Conservation (phyloP, 2,797 vertebrate species). For the Phylloscopus collybita region DNA sequence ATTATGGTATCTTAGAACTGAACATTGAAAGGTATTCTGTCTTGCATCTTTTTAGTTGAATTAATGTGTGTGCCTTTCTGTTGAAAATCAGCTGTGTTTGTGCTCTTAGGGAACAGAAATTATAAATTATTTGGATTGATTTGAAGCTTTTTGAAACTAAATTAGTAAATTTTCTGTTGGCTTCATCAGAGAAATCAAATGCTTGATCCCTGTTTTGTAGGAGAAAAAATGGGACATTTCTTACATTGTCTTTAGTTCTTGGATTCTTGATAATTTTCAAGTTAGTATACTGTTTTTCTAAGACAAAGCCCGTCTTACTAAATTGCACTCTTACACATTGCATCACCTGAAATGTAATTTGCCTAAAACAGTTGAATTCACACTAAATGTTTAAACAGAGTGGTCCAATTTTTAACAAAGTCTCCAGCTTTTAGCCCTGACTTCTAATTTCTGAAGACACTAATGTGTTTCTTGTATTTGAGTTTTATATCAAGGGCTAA, state of each 20-base stretch:
- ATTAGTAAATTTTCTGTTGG: neutral
- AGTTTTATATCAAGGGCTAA: neutral
- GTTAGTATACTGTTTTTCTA: neutral
- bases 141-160: neutral
- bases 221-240: neutral
- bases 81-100: neutral
- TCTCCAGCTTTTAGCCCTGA: neutral
- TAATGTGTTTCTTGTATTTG: neutral
- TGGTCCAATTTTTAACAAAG: neutral
- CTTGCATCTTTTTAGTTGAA: neutral
- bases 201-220: neutral
- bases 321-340: neutral
- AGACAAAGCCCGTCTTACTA: neutral
- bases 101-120: neutral
- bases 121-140: neutral
- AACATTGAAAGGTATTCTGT: neutral
- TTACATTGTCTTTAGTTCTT: neutral
- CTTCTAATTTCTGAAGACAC: neutral
- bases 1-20: neutral
- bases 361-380: neutral
- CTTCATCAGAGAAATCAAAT: neutral
- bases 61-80: fast-evolving
- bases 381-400: neutral
- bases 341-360: neutral
- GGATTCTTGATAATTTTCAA: neutral